A percentile compares a stretch with the other conserved stretches of the same genome.
phyloP scores from a whole-genome alignment of 92 coral and sea anemone species.

The Epizoanthus ramosus region DNA sequence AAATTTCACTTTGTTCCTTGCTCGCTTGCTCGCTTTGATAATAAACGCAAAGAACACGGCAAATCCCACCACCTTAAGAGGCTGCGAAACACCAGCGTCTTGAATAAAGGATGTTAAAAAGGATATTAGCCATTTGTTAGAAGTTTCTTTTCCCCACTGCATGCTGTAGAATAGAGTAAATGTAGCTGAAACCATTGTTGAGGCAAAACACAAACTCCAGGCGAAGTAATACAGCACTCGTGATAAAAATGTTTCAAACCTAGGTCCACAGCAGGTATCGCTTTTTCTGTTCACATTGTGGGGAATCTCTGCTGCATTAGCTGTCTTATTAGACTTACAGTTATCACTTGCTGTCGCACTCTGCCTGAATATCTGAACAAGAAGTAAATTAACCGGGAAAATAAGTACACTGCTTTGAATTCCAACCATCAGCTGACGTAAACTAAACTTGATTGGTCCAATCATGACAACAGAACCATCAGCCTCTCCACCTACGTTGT shows the following conservation, averaged over 20 bases:
- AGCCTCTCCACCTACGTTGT: conserved; percentile 61
- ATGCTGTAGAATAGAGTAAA: conserved; percentile 78
- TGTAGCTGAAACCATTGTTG: conserved; percentile 53
- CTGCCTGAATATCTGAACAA: conserved; percentile 76
- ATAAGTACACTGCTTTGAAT: conserved; percentile 86
- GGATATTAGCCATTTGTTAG: conserved; percentile 84
- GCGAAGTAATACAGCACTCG: conserved; percentile 59
- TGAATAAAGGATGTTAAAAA: conserved; percentile 82
- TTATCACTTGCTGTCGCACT: conserved; percentile 41
- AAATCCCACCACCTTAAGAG: conserved; percentile 68
- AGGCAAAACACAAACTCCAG: conserved; percentile 65
- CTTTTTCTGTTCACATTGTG: background rate
- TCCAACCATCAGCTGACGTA: conserved; percentile 81
- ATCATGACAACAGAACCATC: conserved; percentile 68
- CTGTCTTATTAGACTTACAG: background rate
- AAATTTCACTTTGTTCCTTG: conserved; percentile 48
- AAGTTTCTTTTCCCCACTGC: conserved; percentile 87
- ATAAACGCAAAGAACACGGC: conserved; percentile 68
- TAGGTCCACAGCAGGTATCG: background rate
- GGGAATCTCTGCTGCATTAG: background rate
- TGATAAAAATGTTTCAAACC: background rate
- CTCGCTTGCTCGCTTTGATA: conserved; percentile 48
- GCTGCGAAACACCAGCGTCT: conserved; percentile 83
- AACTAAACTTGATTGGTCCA: conserved; percentile 80
- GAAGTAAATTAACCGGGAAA: conserved; percentile 76